phyloP scores from a whole-genome alignment of 2,797 vertebrate species.

The Cephalopachus bancanus region DNA sequence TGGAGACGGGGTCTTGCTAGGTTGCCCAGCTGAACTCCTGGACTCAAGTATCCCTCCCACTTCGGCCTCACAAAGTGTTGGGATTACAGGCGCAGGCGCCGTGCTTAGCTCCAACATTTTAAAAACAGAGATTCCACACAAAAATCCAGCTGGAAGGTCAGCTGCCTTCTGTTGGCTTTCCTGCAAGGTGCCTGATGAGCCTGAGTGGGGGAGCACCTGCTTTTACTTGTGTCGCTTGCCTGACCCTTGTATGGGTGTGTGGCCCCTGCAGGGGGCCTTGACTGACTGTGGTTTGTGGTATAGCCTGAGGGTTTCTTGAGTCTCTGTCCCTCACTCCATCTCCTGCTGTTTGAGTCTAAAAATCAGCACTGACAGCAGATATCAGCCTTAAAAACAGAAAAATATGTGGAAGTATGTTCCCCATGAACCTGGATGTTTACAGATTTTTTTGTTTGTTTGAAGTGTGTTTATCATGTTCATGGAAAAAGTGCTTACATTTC shows the following conservation, averaged over 20 bases:
- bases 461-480: background rate
- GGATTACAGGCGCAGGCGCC: too few species aligned
- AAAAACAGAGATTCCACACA: background rate
- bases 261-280: background rate
- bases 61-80: too few species aligned
- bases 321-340: background rate
- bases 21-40: too few species aligned
- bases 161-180: background rate
- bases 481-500: background rate
- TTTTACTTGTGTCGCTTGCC: background rate
- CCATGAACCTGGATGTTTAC: background rate
- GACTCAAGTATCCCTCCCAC: too few species aligned
- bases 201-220: background rate
- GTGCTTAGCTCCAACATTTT: background rate
- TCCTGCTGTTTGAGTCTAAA: background rate
- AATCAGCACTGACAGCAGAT: background rate
- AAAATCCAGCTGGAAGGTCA: background rate
- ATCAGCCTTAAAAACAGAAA: background rate
- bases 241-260: background rate
- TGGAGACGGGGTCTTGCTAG: too few species aligned
- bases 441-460: constrained; percentile 1
- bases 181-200: background rate
- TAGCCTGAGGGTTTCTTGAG: background rate
- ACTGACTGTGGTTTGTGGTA: background rate
- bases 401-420: background rate